Evolutionary conservation across 2,888 invertebrate genomes (phyloP), one percentile per base, ranked within the genome.

Genomic region (Drepanosiphum platanoidis): DNA sequence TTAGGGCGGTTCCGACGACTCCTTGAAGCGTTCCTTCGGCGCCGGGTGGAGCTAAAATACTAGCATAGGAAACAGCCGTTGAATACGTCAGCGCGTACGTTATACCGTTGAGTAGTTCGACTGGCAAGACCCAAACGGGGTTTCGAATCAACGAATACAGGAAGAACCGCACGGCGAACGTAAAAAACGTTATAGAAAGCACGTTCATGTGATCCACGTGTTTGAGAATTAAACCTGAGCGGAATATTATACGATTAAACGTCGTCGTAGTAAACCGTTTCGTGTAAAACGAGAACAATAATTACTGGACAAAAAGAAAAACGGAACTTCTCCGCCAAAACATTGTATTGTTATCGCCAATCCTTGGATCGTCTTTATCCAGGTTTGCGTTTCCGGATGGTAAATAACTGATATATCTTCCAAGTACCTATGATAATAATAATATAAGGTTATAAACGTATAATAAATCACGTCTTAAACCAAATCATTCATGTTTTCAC

Each of bases 1-100:
- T 96, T 89, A 96, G 97, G 68, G 95, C 91, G 3, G 95, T 96
- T 18, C 96, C 96, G 39, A 96, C 94, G 66, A 97, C 90, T 81
- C 96, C 96, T 92, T 96, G 95, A 88, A 96, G 93, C 18, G 97
- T 96, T 0, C 96, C 95, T 90, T 95, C 95, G 0, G 95, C 95
- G 11, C 96, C 96, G 0, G 94, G 92, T 1, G 96, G 96, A 3
- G 96, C 94, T 0, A 95, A 93, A 87, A 94, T 93, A 89, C 94
- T 95, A 0, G 96, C 96, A 90, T 96, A 96, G 0, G 96, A 95
- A n/a, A 96, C 94, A 95, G 96, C 95, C 15, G 95, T 94, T 0
- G 96, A 93, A 89, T 95, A 97, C 88, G 95, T 95, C 89, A 97
- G 92, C 34, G 97, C 97, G 89, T 95, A 95, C 0, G 96, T 96